These are phyloP conservation scores for Enteromius mattozi DNA, from an alignment of 2,797 vertebrate species.

Conservation along the genomic window DNA sequence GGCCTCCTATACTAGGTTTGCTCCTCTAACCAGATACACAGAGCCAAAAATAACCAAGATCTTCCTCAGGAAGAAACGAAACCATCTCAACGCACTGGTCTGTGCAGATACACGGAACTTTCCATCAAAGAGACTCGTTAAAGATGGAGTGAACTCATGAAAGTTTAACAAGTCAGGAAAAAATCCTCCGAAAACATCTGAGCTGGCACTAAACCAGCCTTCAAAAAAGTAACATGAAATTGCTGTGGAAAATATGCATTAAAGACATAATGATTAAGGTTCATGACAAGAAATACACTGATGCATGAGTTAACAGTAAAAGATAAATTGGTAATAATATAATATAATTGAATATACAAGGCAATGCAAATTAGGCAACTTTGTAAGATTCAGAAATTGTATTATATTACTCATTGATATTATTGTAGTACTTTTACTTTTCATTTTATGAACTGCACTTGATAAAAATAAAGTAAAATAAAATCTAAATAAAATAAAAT, in stretches of 20 bases:
- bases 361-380: no score
- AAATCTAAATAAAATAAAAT: no score
- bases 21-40: neutral
- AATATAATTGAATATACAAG: neutral
- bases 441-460: no score
- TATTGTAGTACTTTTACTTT: no score
- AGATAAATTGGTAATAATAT: neutral
- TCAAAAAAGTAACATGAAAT: neutral
- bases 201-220: constrained; percentile 3
- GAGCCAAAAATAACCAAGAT: constrained; percentile 34
- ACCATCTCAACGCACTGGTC: constrained; percentile 26
- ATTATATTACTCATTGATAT: no score
- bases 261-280: neutral
- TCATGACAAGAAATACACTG: neutral
- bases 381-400: no score
- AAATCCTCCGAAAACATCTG: constrained; percentile 62
- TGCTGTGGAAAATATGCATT: neutral
- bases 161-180: constrained; percentile 72
- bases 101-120: constrained; percentile 67
- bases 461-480: no score
- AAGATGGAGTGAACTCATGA: constrained; percentile 73
- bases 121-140: constrained; percentile 75
- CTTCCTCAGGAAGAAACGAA: constrained; percentile 32
- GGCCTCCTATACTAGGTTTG: neutral
- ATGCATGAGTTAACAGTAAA: neutral